A percentile compares a stretch with the other conserved stretches of the same genome.
These are phyloP conservation scores for Ectropis crepuscularia DNA, from an alignment of 2,888 invertebrate species.

Conservation along the genomic window DNA sequence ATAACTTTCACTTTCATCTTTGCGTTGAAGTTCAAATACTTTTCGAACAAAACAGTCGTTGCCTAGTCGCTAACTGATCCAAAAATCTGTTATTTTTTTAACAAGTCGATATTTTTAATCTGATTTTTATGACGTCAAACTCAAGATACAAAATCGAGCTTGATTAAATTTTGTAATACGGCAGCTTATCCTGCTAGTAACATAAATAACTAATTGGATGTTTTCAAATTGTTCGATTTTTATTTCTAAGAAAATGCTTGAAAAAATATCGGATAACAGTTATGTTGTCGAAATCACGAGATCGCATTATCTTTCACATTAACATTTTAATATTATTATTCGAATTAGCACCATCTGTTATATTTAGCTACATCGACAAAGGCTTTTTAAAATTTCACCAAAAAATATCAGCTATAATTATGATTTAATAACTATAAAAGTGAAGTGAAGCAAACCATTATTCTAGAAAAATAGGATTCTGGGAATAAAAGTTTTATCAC, in stretches of 20 bases:
- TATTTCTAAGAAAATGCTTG: slow-evolving; percentile 40
- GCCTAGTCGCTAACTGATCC: too few relatives aligned
- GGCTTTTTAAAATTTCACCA: slow-evolving; percentile 19
- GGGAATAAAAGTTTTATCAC: slow-evolving; percentile 10
- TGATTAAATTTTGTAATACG: too few relatives aligned
- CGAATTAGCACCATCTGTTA: slow-evolving; percentile 42
- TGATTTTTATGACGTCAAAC: too few relatives aligned
- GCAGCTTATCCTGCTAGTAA: too few relatives aligned
- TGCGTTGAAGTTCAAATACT: too few relatives aligned
- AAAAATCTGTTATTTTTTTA: too few relatives aligned
- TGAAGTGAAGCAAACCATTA: background rate
- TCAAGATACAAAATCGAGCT: too few relatives aligned
- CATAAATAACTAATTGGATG: too few relatives aligned
- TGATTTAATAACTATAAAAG: background rate
- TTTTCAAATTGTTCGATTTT: background rate
- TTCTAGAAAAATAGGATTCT: slow-evolving; percentile 1
- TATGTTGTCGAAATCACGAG: slow-evolving; percentile 15
- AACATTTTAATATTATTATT: slow-evolving; percentile 19
- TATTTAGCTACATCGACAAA: slow-evolving; percentile 21
- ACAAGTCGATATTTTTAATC: too few relatives aligned
- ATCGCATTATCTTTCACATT: slow-evolving; percentile 20
- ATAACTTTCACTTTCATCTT: too few relatives aligned
- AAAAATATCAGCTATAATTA: background rate
- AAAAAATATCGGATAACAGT: background rate
- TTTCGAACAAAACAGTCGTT: too few relatives aligned